phyloP scores from a whole-genome alignment of 2,113 vertebrate genomes.

The Deroptyus accipitrinus region DNA sequence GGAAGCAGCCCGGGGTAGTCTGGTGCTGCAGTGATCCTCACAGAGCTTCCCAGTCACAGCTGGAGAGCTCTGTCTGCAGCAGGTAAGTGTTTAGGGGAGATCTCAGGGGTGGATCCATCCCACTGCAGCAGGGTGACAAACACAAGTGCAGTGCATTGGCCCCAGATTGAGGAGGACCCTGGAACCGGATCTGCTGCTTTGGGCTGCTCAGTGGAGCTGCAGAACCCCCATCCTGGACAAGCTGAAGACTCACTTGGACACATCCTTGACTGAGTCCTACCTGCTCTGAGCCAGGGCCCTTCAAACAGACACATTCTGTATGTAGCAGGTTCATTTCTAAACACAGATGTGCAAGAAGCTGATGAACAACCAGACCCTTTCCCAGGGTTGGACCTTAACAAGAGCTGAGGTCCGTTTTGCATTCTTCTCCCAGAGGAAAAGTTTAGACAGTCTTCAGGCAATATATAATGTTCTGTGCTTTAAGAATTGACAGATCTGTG shows the following conservation, averaged over 20 bases:
- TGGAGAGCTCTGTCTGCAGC: background rate
- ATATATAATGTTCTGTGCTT: background rate
- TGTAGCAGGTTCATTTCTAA: background rate
- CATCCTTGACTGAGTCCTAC: accelerated
- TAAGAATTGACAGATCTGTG: background rate
- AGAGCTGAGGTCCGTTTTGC: background rate
- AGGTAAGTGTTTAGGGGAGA: background rate
- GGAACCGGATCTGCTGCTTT: background rate
- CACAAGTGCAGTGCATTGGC: background rate
- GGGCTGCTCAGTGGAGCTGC: background rate
- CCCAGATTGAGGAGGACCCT: background rate
- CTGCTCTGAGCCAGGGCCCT: background rate
- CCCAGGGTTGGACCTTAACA: background rate
- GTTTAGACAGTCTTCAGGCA: background rate
- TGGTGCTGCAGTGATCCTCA: background rate
- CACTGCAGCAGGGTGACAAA: background rate
- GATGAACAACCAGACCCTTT: background rate
- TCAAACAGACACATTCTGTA: background rate
- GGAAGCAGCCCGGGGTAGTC: background rate
- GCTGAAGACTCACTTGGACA: background rate
- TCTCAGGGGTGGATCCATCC: background rate
- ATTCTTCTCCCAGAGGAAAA: background rate
- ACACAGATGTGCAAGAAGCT: background rate
- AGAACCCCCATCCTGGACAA: background rate
- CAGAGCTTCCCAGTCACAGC: background rate